A percentile compares a stretch with the other conserved stretches of the same genome.
Evolutionary conservation across 2,797 vertebrate genomes (phyloP).

Genomic region (Carduelis carduelis): DNA sequence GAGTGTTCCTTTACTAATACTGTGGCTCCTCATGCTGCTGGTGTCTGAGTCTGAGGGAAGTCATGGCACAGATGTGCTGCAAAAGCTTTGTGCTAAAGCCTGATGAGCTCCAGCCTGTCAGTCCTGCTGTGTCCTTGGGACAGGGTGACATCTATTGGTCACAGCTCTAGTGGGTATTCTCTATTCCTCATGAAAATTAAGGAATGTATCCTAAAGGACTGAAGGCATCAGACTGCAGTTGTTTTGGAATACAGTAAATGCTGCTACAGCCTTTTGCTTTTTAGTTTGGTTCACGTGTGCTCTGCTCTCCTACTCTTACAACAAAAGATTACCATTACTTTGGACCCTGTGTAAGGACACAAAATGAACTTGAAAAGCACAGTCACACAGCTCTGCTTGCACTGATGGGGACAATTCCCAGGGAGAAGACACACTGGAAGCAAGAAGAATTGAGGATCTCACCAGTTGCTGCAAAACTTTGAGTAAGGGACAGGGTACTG

Average conservation of each 20-base stretch:
- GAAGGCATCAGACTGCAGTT: background rate
- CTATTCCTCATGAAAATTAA: background rate
- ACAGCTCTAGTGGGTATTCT: background rate
- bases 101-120: background rate
- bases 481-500: background rate
- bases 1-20: background rate
- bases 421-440: background rate
- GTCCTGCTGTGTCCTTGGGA: background rate
- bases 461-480: background rate
- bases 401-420: background rate
- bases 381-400: background rate
- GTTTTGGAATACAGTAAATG: background rate
- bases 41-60: background rate
- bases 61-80: fast-evolving
- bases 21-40: background rate
- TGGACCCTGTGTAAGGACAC: background rate
- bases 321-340: background rate
- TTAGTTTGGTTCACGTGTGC: background rate
- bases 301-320: background rate
- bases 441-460: background rate
- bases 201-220: background rate
- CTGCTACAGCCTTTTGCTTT: background rate
- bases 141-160: slow-evolving; percentile 51
- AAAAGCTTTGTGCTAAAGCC: background rate
- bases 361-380: background rate